Conservation (phyloP, 2,888 invertebrate species). For the Dermolepida albohirtum region DNA sequence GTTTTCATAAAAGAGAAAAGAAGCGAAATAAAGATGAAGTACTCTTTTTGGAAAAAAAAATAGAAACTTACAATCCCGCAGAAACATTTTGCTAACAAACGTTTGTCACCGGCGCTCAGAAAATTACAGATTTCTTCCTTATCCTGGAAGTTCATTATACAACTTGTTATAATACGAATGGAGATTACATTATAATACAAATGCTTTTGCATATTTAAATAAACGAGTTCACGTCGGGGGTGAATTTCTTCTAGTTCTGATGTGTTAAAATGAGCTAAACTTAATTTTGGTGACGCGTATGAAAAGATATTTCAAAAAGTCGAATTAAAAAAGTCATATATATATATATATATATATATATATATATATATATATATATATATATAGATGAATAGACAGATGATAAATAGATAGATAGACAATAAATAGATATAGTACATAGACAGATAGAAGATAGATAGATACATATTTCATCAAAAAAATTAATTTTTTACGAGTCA, state of each 20-base stretch:
- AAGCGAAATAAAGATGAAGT: conserved; percentile 1
- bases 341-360: too few relatives aligned
- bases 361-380: too few relatives aligned
- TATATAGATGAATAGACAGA: too few relatives aligned
- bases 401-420: too few relatives aligned
- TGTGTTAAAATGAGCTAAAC: conserved; percentile 2
- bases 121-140: conserved; percentile 24
- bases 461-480: too few relatives aligned
- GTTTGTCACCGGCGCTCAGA: not conserved
- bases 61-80: conserved; percentile 4
- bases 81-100: too few relatives aligned
- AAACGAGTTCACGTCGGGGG: conserved; percentile 19
- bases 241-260: not conserved
- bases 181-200: conserved; percentile 43
- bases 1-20: too few relatives aligned
- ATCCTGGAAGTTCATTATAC: conserved; percentile 17
- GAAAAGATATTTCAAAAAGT: too few relatives aligned
- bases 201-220: conserved; percentile 44
- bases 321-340: too few relatives aligned
- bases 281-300: conserved; percentile 15
- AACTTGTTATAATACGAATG: conserved; percentile 39
- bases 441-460: too few relatives aligned
- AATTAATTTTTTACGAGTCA: too few relatives aligned
- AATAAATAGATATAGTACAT: too few relatives aligned
- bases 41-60: conserved; percentile 1